Conservation (phyloP, 2,888 invertebrate genomes). For the Drosophila cracens region DNA sequence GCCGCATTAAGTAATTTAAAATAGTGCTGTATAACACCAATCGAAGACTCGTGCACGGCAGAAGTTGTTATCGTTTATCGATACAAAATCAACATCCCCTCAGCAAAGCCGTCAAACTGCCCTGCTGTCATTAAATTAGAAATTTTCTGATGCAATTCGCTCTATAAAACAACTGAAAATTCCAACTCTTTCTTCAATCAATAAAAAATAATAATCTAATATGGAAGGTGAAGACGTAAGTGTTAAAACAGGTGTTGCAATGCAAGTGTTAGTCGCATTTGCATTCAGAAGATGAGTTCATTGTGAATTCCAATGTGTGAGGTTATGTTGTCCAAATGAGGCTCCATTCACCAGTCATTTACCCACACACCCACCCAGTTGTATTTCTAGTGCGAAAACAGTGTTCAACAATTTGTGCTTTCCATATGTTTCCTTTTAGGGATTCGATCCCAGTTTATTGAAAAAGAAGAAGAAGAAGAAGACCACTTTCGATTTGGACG, state of each 20-base stretch:
- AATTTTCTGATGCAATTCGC: constrained; percentile 66
- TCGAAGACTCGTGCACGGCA: background rate
- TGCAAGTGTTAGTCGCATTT: constrained; percentile 4
- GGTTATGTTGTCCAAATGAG: constrained; percentile 49
- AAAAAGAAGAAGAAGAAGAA: constrained; percentile 99
- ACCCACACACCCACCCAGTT: constrained; percentile 3
- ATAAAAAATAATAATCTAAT: constrained; percentile 21
- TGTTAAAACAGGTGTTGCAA: background rate
- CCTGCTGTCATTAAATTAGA: constrained; percentile 54
- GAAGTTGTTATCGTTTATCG: constrained; percentile 26
- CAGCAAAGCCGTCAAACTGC: constrained; percentile 39
- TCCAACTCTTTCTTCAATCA: constrained; percentile 6
- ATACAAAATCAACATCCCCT: constrained; percentile 30
- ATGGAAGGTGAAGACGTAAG: constrained; percentile 73
- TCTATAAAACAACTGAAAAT: constrained; percentile 25
- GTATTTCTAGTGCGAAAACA: background rate
- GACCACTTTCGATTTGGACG: constrained; percentile 95
- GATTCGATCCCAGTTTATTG: constrained; percentile 93
- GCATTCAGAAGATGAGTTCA: constrained; percentile 15
- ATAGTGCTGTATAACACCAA: background rate
- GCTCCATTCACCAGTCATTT: constrained; percentile 21
- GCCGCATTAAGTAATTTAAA: no score
- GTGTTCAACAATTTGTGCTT: background rate
- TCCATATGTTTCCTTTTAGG: constrained; percentile 84
- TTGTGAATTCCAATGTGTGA: constrained; percentile 39